phyloP scores from a whole-genome alignment of 2,888 invertebrate genomes.

The Parnassius glacialis region DNA sequence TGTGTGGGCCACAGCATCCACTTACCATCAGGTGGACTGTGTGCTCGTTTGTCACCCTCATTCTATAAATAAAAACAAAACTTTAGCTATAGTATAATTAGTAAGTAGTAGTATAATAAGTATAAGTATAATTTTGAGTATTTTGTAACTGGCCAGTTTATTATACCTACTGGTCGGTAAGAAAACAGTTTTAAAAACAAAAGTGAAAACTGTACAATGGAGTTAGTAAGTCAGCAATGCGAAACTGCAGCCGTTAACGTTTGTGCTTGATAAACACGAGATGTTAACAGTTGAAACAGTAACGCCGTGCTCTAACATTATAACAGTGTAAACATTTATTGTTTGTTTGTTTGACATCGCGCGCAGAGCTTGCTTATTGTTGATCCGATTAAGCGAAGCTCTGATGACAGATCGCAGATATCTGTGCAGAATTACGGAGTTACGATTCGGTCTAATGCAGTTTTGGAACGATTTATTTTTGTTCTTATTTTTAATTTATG shows the following conservation, averaged over 20 bases:
- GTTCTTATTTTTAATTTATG: no score
- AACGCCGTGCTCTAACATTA: slow-evolving; percentile 29
- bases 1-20: no score
- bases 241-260: slow-evolving; percentile 4
- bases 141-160: no score
- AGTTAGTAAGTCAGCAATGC: background rate
- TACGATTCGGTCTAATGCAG: background rate
- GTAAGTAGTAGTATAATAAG: no score
- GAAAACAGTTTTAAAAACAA: background rate
- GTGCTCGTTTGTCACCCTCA: no score
- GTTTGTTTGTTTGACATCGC: slow-evolving; percentile 31
- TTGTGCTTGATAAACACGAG: slow-evolving; percentile 7
- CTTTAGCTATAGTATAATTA: no score
- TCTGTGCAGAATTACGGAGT: background rate
- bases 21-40: no score
- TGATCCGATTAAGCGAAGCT: slow-evolving; percentile 10
- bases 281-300: slow-evolving; percentile 5
- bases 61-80: no score
- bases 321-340: slow-evolving; percentile 39
- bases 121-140: no score
- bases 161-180: no score
- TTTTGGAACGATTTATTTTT: no score
- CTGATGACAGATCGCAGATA: slow-evolving; percentile 5
- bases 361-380: slow-evolving; percentile 10
- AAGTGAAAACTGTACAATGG: background rate